Evolutionary conservation across 1,140 invertebrate genomes (phyloP).

Genomic region (Heliconius hermathena): DNA sequence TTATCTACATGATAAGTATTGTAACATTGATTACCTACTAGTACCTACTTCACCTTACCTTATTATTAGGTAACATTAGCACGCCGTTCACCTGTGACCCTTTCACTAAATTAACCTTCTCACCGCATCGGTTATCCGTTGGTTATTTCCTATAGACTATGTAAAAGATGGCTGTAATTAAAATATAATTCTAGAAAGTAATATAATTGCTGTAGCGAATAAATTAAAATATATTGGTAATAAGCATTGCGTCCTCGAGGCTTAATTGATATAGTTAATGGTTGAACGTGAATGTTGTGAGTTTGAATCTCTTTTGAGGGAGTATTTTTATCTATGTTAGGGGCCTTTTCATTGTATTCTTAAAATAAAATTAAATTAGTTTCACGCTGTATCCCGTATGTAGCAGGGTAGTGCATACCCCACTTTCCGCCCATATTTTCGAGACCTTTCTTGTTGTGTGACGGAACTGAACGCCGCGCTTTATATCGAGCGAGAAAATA

Average conservation of each 20-base stretch:
- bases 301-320: not conserved
- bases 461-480: no score
- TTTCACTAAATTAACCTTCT: not conserved
- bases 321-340: not conserved
- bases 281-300: not conserved
- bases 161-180: slow-evolving; percentile 11
- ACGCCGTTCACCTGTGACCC: slow-evolving; percentile 7
- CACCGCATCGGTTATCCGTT: not conserved
- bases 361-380: no score
- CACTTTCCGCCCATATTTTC: no score
- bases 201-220: slow-evolving; percentile 22
- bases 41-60: not conserved
- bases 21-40: not conserved
- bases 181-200: slow-evolving; percentile 19
- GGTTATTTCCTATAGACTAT: not conserved
- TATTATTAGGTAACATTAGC: slow-evolving; percentile 1
- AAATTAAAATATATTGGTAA: slow-evolving; percentile 14
- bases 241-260: not conserved
- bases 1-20: not conserved
- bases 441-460: no score
- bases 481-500: no score
- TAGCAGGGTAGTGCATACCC: no score
- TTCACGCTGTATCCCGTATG: no score
- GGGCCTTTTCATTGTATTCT: no score
- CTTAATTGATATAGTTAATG: not conserved